Evolutionary conservation across 2,113 vertebrate genomes (phyloP), one percentile per base, ranked within the genome.

Genomic region (Oreochromis niloticus): DNA sequence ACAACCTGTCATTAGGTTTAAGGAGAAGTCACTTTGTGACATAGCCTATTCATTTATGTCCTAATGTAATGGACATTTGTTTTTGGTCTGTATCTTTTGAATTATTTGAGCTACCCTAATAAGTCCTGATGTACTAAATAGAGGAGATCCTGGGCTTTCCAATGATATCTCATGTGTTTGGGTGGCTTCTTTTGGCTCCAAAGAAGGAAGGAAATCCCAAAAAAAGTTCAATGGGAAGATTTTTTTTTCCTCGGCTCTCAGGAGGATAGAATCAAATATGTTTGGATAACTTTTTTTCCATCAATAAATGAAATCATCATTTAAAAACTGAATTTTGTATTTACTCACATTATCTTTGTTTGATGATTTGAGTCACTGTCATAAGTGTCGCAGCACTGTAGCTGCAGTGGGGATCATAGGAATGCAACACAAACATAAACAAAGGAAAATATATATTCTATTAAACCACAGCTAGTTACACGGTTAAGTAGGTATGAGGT

Each of bases 351-450:
- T 41, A 41, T 2, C n/a, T 41, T 41, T 41, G 36, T 68, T 41
- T 68, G 36, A 12, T 12, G 39, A 68, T 68, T 36, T 68, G 7
- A 68, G 41, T 14, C 63, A 13, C 12, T 68, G 36, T 68, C 19
- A 22, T 14, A 9, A 68, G 36, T 24, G 63, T 68, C 22, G 36
- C 63, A 41, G 7, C 63, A 41, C 11, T 68, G 11, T 68, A 9
- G 82, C 82, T 93, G 81, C 63, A 83, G 56, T 82, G 59, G 24
- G 16, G 61, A 10, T 90, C 80, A 86, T 50, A 80, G 66, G 4
- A 19, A n/a, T n/a, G 34, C 4, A 30, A 66, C 48, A 52, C 14
- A 3, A 81, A 71, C 39, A 68, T 43, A 68, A 43, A 59, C 16
- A 61, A 48, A 85, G n/a, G n/a, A 34, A 85, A 57, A 30, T 61